phyloP scores from a whole-genome alignment of 2,888 invertebrate genomes.

The Barypeithes pellucidus region DNA sequence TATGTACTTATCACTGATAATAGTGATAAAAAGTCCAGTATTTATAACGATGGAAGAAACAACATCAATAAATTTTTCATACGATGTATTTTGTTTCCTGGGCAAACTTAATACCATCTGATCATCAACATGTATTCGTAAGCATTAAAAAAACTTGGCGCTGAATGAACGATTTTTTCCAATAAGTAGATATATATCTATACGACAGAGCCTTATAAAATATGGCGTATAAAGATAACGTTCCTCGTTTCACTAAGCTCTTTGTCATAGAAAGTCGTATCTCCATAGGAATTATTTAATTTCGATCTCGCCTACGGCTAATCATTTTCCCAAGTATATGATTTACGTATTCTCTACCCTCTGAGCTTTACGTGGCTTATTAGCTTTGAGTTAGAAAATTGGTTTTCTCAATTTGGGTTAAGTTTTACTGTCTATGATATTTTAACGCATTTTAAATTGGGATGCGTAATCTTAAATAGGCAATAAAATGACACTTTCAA shows the following conservation, averaged over 20 bases:
- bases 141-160: not conserved
- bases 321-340: slow-evolving; percentile 19
- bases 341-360: slow-evolving; percentile 11
- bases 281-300: slow-evolving; percentile 20
- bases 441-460: not conserved
- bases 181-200: too few relatives aligned
- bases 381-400: slow-evolving; percentile 15
- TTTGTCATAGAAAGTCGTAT: slow-evolving; percentile 8
- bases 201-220: slow-evolving; percentile 1
- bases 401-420: slow-evolving; percentile 7
- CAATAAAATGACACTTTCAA: too few relatives aligned
- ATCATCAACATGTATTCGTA: too few relatives aligned
- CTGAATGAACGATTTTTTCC: not conserved
- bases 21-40: too few relatives aligned
- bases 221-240: slow-evolving; percentile 11
- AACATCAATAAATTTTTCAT: too few relatives aligned
- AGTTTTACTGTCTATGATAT: not conserved
- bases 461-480: not conserved
- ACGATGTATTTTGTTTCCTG: too few relatives aligned
- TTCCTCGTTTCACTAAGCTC: slow-evolving; percentile 10
- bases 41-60: too few relatives aligned
- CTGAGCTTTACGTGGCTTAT: slow-evolving; percentile 11
- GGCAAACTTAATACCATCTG: too few relatives aligned
- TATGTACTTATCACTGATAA: too few relatives aligned
- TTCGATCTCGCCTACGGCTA: slow-evolving; percentile 16